Conservation (phyloP, 2,888 invertebrate genomes). For the Metallyticus violacea region DNA sequence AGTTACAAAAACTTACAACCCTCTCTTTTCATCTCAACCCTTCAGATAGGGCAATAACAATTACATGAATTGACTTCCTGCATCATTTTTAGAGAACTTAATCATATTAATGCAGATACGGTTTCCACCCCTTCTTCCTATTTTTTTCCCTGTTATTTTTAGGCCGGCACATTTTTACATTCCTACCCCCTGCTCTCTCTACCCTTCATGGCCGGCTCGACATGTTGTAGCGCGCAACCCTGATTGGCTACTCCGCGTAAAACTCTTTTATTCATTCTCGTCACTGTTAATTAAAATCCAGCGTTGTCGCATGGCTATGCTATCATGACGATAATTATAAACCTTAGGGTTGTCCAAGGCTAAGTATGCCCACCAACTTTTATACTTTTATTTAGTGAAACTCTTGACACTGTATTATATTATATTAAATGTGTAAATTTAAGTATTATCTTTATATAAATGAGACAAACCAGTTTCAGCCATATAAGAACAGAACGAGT, state of each 20-base stretch:
- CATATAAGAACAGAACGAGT: too few relatives aligned
- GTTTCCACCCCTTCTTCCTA: neutral
- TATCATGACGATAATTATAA: constrained; percentile 9
- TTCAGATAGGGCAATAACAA: constrained; percentile 16
- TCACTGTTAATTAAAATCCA: constrained; percentile 27
- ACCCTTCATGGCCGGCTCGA: neutral
- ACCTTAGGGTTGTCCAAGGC: neutral
- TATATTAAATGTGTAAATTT: too few relatives aligned
- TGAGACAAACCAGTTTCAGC: too few relatives aligned
- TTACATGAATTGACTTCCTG: constrained; percentile 25
- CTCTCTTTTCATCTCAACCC: neutral
- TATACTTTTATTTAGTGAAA: neutral
- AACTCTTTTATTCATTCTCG: constrained; percentile 22
- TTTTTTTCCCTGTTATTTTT: neutral
- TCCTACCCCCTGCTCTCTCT: neutral
- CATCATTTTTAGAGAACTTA: constrained; percentile 24
- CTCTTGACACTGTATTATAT: too few relatives aligned
- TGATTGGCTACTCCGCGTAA: constrained; percentile 10
- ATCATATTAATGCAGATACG: constrained; percentile 13
- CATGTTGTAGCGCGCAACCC: constrained; percentile 9
- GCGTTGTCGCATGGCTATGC: neutral
- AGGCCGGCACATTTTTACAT: neutral
- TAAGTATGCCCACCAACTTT: too few relatives aligned
- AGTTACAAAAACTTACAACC: neutral
- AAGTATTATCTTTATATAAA: too few relatives aligned